A percentile compares a stretch with the other conserved stretches of the same genome.
These are phyloP conservation scores for Mesoclemmys tuberculata DNA, from an alignment of 2,113 vertebrate genomes.

Conservation along the genomic window DNA sequence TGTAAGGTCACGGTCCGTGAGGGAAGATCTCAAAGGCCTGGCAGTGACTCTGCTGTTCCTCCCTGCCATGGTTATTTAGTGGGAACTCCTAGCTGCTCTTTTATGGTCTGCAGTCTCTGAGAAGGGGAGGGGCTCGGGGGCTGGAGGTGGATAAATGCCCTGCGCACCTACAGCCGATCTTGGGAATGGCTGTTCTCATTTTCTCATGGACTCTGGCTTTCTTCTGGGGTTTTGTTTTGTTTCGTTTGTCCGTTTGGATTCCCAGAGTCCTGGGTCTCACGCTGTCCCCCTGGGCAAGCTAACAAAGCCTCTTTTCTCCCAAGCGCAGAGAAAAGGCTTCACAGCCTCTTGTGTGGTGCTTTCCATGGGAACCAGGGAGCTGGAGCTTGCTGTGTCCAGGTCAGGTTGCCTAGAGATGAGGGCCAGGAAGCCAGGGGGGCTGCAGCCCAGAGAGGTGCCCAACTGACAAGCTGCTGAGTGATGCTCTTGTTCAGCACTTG, in stretches of 20 bases:
- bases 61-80: constrained; percentile 14
- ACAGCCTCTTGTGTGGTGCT: constrained; percentile 85
- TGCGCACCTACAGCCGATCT: constrained; percentile 73
- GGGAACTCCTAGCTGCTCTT: constrained; percentile 29
- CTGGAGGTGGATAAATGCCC: constrained; percentile 9
- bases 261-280: constrained; percentile 85
- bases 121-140: background rate
- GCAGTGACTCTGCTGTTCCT: constrained; percentile 4
- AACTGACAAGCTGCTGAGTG: constrained; percentile 69
- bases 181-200: constrained; percentile 74
- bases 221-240: constrained; percentile 65
- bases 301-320: constrained; percentile 98
- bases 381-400: constrained; percentile 80
- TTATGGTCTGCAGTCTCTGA: constrained; percentile 28
- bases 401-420: constrained; percentile 89
- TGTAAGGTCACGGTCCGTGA: background rate
- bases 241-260: constrained; percentile 85
- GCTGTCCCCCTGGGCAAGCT: constrained; percentile 91
- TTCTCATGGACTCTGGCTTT: constrained; percentile 67
- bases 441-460: constrained; percentile 42
- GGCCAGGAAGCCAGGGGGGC: constrained; percentile 67
- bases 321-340: constrained; percentile 87
- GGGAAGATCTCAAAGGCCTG: constrained; percentile 6
- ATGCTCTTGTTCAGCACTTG: constrained; percentile 70
- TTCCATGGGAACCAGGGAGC: constrained; percentile 91